Evolutionary conservation across 2,797 vertebrate genomes (phyloP).

Genomic region (Urocyon cinereoargenteus): DNA sequence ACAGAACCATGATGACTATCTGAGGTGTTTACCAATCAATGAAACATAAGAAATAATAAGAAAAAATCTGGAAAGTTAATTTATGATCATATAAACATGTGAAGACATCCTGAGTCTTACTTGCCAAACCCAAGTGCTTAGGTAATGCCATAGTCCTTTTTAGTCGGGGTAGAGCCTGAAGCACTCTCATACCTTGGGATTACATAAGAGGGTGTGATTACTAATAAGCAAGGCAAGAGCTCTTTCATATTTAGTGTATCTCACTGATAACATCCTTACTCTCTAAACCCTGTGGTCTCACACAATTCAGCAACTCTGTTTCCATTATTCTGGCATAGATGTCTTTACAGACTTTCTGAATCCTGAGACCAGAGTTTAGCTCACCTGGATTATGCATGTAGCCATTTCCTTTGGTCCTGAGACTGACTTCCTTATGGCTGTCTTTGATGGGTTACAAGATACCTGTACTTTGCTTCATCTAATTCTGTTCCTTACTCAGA

Average conservation of each 20-base stretch:
- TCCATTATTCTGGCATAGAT: background rate
- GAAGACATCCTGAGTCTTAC: background rate
- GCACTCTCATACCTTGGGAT: background rate
- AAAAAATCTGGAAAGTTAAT: background rate
- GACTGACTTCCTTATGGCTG: background rate
- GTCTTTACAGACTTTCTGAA: background rate
- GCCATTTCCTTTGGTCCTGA: background rate
- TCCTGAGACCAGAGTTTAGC: no score
- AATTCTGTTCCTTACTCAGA: background rate
- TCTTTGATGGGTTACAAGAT: background rate
- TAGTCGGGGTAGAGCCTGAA: background rate
- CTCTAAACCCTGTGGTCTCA: background rate
- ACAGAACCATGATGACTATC: background rate
- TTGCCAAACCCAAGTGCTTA: background rate
- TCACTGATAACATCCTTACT: background rate
- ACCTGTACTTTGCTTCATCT: background rate
- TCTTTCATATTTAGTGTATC: background rate
- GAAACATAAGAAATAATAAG: background rate
- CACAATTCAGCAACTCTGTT: background rate
- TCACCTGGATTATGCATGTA: background rate
- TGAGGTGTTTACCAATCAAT: background rate
- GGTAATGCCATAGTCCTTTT: background rate
- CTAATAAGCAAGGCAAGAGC: background rate
- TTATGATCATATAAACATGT: background rate
- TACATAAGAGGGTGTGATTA: background rate